Base-by-base conservation (phyloP, 2,113 vertebrate species). In the Carassius gibelio region DNA sequence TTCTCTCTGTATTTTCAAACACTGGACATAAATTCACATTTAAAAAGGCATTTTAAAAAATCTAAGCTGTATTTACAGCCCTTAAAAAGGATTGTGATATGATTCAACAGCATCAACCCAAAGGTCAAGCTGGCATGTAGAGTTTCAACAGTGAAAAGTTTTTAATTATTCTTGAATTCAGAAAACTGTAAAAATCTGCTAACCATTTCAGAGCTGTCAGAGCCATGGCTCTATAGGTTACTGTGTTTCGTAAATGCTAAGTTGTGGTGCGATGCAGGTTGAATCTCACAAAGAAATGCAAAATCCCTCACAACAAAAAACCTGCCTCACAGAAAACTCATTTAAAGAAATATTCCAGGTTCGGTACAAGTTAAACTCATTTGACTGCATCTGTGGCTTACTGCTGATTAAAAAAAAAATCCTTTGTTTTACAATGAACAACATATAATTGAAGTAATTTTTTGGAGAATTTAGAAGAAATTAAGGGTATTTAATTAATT, bases 71-170 rank as follows among this genome's bases (percentile, higher is more conserved):
- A 76, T 64, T 45, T 64, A 64, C 57, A 62, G 36, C 13, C 21
- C 3, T 13, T 80, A 15, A 62, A 30, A 61, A 45, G 23, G 13
- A 76, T 55, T 64, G 4, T 26, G 21, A 23, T 61, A 42, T 13
- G 7, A 55, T 42, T 61, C 30, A 38, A 10, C 48, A 80, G 15
- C 14, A 4, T 11, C 61, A 66, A 69, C 42, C 17, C 23, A 81
- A 81, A 81, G 80, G 78, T 81, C 59, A 64, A 5, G 4, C 78
- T 81, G 61, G 14, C n/a, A 66, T 66, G 19, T 64, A 26, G 17
- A 26, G n/a, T 48, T 64, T n/a, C 15, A 81, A 17, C 26, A 50
- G 30, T 52, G 45, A 69, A 81, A 14, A 36, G 64, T 52, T 68
- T 81, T 26, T 36, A 50, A 34, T 36, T 52, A 42, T 23, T 77